Conservation (phyloP, 2,888 invertebrate genomes). For the Cheilosia pagana region DNA sequence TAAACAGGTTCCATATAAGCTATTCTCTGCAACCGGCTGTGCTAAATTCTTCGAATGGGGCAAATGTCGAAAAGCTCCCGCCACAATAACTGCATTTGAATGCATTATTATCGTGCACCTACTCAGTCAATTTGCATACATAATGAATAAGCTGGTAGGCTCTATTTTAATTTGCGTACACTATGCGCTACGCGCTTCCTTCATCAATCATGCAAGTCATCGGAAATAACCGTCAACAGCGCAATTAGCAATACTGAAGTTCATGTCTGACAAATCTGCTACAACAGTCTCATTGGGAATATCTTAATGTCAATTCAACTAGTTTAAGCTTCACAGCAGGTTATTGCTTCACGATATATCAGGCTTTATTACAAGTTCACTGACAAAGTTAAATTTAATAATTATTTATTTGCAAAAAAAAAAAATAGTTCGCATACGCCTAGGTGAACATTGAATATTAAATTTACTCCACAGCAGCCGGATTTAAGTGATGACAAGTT, state of each 20-base stretch:
- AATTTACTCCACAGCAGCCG: too few species aligned
- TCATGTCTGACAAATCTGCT: conserved; percentile 17
- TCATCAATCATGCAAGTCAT: conserved; percentile 9
- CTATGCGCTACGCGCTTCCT: conserved; percentile 16
- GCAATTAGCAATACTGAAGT: conserved; percentile 11
- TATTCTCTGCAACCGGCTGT: too few species aligned
- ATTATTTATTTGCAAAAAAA: too few species aligned
- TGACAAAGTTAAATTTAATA: background rate
- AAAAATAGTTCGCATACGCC: too few species aligned
- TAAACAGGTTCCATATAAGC: too few species aligned
- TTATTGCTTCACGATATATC: conserved; percentile 7
- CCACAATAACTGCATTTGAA: background rate
- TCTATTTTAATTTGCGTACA: background rate
- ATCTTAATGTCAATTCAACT: conserved; percentile 14
- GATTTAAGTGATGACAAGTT: too few species aligned
- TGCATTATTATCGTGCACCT: background rate
- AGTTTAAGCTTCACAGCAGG: background rate
- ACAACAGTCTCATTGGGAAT: conserved; percentile 13
- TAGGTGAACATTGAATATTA: too few species aligned
- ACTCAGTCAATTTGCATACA: conserved; percentile 2
- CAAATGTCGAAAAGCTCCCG: too few species aligned
- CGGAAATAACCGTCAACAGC: conserved; percentile 11
- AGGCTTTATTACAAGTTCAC: background rate
- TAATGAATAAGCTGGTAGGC: background rate
- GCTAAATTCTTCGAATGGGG: too few species aligned